phyloP scores from a whole-genome alignment of 2,888 invertebrate species.

The Drosophila neutralis region DNA sequence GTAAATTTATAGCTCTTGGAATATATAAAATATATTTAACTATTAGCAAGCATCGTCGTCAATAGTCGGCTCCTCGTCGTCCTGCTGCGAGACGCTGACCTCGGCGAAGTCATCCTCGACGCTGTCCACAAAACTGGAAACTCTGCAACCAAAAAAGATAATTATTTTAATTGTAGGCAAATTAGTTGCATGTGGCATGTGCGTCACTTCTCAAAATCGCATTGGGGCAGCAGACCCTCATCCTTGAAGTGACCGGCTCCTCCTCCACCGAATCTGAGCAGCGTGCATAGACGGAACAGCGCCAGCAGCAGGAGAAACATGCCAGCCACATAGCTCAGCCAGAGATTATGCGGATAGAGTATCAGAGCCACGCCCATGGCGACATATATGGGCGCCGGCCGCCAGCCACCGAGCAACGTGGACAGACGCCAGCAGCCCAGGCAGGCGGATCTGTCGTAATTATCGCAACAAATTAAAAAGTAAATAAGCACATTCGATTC shows the following conservation, averaged over 20 bases:
- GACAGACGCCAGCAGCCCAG: constrained; percentile 80
- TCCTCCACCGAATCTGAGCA: constrained; percentile 73
- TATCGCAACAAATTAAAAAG: constrained; percentile 72
- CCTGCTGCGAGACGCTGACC: constrained; percentile 67
- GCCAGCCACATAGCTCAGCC: constrained; percentile 86
- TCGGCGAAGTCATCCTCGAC: constrained; percentile 82
- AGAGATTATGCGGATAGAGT: constrained; percentile 85
- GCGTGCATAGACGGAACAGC: constrained; percentile 83
- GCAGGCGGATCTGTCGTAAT: constrained; percentile 69
- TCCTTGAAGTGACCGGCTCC: constrained; percentile 69
- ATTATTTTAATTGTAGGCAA: constrained; percentile 26
- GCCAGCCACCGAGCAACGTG: constrained; percentile 81
- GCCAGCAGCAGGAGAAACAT: constrained; percentile 85
- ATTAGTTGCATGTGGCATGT: constrained; percentile 30
- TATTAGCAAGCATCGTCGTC: constrained; percentile 83
- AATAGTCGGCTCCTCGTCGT: constrained; percentile 81
- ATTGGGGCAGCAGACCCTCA: constrained; percentile 83
- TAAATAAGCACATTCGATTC: constrained; percentile 37
- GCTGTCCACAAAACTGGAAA: constrained; percentile 81
- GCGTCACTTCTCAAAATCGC: constrained; percentile 83
- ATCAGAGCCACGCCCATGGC: constrained; percentile 81
- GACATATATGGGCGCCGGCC: constrained; percentile 81
- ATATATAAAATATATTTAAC: neutral
- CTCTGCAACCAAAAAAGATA: constrained; percentile 67
- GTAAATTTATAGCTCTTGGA: neutral